These are phyloP conservation scores for Sympetrum striolatum DNA, from an alignment of 2,888 invertebrate genomes.

Conservation along the genomic window DNA sequence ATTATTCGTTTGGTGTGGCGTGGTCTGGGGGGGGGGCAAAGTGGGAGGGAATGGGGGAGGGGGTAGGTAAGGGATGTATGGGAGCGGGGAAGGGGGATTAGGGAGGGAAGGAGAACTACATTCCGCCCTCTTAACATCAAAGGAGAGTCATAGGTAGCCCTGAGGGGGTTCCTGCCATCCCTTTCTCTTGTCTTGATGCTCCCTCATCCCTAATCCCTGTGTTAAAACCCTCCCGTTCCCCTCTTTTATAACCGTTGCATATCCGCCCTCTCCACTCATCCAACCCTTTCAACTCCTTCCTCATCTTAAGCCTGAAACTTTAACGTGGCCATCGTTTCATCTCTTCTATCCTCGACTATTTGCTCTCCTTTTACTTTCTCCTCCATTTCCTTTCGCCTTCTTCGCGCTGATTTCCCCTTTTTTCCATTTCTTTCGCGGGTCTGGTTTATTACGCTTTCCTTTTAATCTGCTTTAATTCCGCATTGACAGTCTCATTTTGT, in stretches of 20 bases:
- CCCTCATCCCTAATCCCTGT: conserved; percentile 10
- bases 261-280: background rate
- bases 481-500: conserved; percentile 39
- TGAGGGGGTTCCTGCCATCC: conserved; percentile 35
- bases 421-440: background rate
- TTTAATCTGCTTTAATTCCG: conserved; percentile 40
- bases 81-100: background rate
- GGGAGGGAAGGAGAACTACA: background rate
- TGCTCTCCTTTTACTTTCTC: background rate
- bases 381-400: background rate
- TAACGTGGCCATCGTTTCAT: background rate
- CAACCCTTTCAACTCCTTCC: background rate
- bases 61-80: background rate
- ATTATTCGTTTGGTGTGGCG: conserved; percentile 27
- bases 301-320: conserved; percentile 41
- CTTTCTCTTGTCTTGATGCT: conserved; percentile 13
- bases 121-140: conserved; percentile 36
- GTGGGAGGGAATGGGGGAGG: no score
- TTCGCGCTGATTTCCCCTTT: background rate
- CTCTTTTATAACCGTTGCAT: background rate
- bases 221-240: conserved; percentile 17
- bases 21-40: background rate
- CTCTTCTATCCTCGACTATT: background rate
- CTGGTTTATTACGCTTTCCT: conserved; percentile 37
- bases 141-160: conserved; percentile 39